These are phyloP conservation scores for Ganaspis sp. DNA, from an alignment of 1,140 invertebrate species.

Conservation along the genomic window DNA sequence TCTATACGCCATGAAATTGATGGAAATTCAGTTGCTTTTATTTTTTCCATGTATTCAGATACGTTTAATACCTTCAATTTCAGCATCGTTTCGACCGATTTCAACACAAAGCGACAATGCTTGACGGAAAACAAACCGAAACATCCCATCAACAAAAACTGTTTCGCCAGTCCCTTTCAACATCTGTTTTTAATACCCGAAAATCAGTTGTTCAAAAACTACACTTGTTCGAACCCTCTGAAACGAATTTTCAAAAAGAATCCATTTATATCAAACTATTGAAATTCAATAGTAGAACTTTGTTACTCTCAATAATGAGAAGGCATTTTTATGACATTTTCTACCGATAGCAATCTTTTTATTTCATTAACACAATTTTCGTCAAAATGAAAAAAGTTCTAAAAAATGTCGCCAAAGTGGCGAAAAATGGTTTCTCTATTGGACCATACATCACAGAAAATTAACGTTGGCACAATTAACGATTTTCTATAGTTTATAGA, in stretches of 20 bases:
- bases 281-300: too few relatives aligned
- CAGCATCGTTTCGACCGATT: conserved; percentile 16
- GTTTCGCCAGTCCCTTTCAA: not conserved
- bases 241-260: too few relatives aligned
- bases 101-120: conserved; percentile 11
- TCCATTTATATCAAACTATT: too few relatives aligned
- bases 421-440: not conserved
- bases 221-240: too few relatives aligned
- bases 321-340: too few relatives aligned
- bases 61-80: conserved; percentile 27
- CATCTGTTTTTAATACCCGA: not conserved
- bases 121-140: conserved; percentile 21
- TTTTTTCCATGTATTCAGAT: not conserved
- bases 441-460: not conserved
- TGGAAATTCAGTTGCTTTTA: not conserved
- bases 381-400: too few relatives aligned
- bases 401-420: too few relatives aligned
- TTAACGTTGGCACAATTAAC: conserved; percentile 12
- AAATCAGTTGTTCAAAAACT: too few relatives aligned
- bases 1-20: conserved; percentile 19
- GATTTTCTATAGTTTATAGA: conserved; percentile 9
- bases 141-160: conserved; percentile 1
- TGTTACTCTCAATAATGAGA: too few relatives aligned
- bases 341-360: too few relatives aligned
- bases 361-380: too few relatives aligned